Base-by-base conservation (phyloP, 2,797 vertebrate species). In the Denticeps clupeoides region DNA sequence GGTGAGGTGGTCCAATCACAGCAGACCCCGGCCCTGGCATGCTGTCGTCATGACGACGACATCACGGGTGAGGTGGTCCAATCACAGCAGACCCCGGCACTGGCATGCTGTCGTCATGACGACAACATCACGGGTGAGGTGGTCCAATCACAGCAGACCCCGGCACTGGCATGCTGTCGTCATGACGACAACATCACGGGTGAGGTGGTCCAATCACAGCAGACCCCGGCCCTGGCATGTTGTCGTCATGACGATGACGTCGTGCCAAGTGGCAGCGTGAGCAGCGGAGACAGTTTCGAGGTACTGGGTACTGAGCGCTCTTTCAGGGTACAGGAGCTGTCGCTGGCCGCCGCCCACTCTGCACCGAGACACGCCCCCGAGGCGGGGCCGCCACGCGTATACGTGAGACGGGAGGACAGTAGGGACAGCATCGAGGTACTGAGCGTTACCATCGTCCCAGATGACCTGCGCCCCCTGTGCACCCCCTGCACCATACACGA, bases 361-460 rank as follows among this genome's bases (percentile, higher is more conserved):
- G n/a, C n/a, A n/a, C n/a, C n/a, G n/a, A n/a, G n/a, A n/a, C n/a
- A n/a, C n/a, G n/a, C n/a, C n/a, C n/a, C n/a, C n/a, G n/a, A n/a
- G n/a, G n/a, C n/a, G n/a, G n/a, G n/a, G n/a, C n/a, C n/a, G n/a
- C n/a, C n/a, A n/a, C n/a, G n/a, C n/a, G n/a, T n/a, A n/a, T n/a
- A n/a, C n/a, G 83, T 87, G 58, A 72, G 70, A 3, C 81, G 93
- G 22, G 84, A 87, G 1, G 84, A 89, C 73, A 97, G 93, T 0
- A 87, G 91, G 70, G 93, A 97, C 79, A 97, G 93, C 72, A 97
- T 97, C 1, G 93, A 97, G 62, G 88, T 97, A 5, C 87, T 97
- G 38, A 90, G 90, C 62, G 90, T 83, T 1, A 92, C 90, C 2
- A 84, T 95, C 62, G 70, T 86, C 43, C 88, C 90, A 0, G 92